Percentiles rank a stretch among this genome's conserved stretches.
These are phyloP conservation scores for Eumerus sabulonum DNA, from an alignment of 2,888 invertebrate genomes.

Conservation along the genomic window DNA sequence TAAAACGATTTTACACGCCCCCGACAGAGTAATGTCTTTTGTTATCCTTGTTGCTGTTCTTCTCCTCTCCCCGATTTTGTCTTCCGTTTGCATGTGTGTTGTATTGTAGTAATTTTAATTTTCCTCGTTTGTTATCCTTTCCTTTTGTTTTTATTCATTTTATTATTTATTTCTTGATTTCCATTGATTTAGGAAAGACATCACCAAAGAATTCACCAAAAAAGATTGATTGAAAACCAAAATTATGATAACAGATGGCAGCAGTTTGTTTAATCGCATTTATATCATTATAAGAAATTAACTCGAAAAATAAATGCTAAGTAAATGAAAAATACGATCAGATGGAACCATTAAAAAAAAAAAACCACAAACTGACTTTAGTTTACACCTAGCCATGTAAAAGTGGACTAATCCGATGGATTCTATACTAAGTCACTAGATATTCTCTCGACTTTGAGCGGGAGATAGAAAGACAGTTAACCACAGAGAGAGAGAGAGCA, in stretches of 20 bases:
- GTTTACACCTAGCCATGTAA: conserved; percentile 16
- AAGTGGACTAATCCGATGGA: conserved; percentile 40
- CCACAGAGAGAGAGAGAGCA: not conserved
- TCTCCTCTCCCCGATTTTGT: conserved; percentile 16
- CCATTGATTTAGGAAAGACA: conserved; percentile 72
- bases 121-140: conserved; percentile 15
- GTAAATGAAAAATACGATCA: not conserved
- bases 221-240: conserved; percentile 61
- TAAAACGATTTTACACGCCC: conserved; percentile 20
- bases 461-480: conserved; percentile 31
- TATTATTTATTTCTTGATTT: conserved; percentile 63
- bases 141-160: conserved; percentile 47
- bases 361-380: no score
- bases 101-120: conserved; percentile 36
- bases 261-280: conserved; percentile 54
- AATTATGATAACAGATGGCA: conserved; percentile 24
- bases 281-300: conserved; percentile 26
- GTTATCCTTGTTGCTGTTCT: conserved; percentile 26
- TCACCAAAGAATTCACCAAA: conserved; percentile 74
- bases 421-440: no score
- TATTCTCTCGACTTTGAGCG: no score
- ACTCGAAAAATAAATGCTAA: conserved; percentile 23
- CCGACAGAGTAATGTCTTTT: not conserved
- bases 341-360: not conserved
- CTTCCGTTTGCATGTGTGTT: conserved; percentile 65